Percentiles rank a stretch among this genome's conserved stretches.
These are phyloP conservation scores for Noctilio leporinus DNA, from an alignment of 2,113 vertebrate genomes.

Conservation along the genomic window DNA sequence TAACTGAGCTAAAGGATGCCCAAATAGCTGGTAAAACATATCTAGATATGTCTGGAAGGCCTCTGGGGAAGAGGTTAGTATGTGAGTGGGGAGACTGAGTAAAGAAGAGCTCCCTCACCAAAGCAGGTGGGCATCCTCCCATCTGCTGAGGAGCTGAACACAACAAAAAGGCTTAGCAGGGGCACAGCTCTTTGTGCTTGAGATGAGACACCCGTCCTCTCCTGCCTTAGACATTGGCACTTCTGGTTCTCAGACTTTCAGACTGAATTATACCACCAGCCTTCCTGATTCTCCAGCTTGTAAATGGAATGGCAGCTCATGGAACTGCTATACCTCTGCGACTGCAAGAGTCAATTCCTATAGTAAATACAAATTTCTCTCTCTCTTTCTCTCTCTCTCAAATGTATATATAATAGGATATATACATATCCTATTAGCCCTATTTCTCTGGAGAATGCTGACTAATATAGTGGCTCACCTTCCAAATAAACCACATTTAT, in stretches of 20 bases:
- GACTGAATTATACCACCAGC: not conserved
- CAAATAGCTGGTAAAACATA: not conserved
- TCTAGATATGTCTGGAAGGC: not conserved
- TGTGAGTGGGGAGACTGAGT: not conserved
- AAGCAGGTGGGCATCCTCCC: no score
- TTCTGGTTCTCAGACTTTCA: not conserved
- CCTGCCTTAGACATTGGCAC: not conserved
- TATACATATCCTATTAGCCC: not conserved
- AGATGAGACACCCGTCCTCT: not conserved
- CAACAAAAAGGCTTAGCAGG: not conserved
- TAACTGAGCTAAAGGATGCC: not conserved
- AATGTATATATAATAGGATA: no score
- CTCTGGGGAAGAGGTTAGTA: not conserved
- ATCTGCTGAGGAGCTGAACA: not conserved
- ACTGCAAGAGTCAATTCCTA: not conserved
- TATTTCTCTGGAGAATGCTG: not conserved
- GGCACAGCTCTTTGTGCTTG: not conserved
- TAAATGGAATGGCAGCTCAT: not conserved
- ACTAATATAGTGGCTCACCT: not conserved
- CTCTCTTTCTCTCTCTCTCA: not conserved
- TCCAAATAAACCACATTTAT: not conserved
- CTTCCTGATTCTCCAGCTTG: not conserved
- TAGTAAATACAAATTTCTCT: not conserved
- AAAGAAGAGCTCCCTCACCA: not conserved
- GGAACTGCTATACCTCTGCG: not conserved